Base-by-base conservation (phyloP, 2,797 vertebrate genomes). In the Scleropages formosus region DNA sequence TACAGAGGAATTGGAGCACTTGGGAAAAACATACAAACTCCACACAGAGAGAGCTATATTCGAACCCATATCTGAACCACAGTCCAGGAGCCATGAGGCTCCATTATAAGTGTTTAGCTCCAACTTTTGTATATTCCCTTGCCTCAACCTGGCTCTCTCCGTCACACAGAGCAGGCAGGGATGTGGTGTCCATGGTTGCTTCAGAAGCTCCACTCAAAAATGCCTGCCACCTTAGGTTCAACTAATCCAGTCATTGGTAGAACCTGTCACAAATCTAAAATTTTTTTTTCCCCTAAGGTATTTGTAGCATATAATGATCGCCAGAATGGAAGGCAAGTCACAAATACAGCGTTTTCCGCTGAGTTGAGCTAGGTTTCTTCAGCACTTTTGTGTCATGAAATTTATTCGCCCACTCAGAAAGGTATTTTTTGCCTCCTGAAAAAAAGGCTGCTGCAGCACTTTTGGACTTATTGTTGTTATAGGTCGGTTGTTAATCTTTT, bases 211-310 rank as follows among this genome's bases (percentile, higher is more conserved):
- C 12, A 18, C 44, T 51, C 24, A 16, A 69, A 26, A 69, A 26
- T 47, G n/a, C n/a, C n/a, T n/a, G n/a, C 26, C 46, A 51, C 66
- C 47, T 68, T 68, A 68, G 66, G 66, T 68, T 51, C 66, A 68
- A 44, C 46, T 68, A 20, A 68, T 68, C 51, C 66, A 24, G n/a
- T n/a, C n/a, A n/a, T n/a, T n/a, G 10, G n/a, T n/a, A n/a, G n/a
- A n/a, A n/a, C 49, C 7, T 8, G 2, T 56, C n/a, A 56, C 6
- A 2, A 39, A n/a, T n/a, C n/a, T n/a, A n/a, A n/a, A n/a, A n/a
- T n/a, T 39, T 39, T 39, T 39, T 69, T 69, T 51, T 22, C 3
- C 46, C 13, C 8, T 53, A 7, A 26, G n/a, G 26, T 8, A 47
- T 69, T 51, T 51, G 66, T 51, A 26, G 4, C 12, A 44, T 49